phyloP scores from a whole-genome alignment of 2,797 vertebrate species.

The Bufotes viridis region DNA sequence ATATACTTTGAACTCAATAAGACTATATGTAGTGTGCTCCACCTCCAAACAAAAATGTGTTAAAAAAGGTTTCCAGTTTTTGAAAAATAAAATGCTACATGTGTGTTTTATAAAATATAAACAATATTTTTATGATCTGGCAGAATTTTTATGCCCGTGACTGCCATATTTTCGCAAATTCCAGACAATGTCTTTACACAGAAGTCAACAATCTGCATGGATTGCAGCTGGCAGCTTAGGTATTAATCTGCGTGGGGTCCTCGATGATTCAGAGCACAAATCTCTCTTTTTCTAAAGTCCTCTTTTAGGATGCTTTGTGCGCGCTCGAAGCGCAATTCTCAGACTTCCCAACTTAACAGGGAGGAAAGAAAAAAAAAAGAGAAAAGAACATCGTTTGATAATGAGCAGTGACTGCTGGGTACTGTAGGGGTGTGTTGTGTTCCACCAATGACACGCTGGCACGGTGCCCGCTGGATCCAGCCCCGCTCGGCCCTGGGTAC shows the following conservation, averaged over 20 bases:
- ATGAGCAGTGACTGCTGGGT: conserved; percentile 45
- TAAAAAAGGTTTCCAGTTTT: background rate
- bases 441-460: conserved; percentile 49
- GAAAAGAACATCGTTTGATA: conserved; percentile 52
- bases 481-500: conserved; percentile 48
- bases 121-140: background rate
- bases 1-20: too few relatives aligned
- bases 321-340: conserved; percentile 30
- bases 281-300: conserved; percentile 23
- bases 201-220: background rate
- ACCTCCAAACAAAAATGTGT: background rate
- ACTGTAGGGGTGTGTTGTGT: conserved; percentile 57
- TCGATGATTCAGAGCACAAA: conserved; percentile 14
- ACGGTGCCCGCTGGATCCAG: conserved; percentile 35
- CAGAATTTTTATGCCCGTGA: background rate
- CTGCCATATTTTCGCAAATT: too few relatives aligned
- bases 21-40: too few relatives aligned
- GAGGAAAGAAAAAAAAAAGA: conserved; percentile 16
- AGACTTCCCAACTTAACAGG: conserved; percentile 47
- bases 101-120: too few relatives aligned
- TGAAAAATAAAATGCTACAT: too few relatives aligned
- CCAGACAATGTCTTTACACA: background rate
- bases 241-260: conserved; percentile 30
- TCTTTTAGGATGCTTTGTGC: conserved; percentile 40
- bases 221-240: background rate